A percentile compares a stretch with the other conserved stretches of the same genome.
phyloP scores from a whole-genome alignment of 2,797 vertebrate species.

The Phrynocephalus forsythii region DNA sequence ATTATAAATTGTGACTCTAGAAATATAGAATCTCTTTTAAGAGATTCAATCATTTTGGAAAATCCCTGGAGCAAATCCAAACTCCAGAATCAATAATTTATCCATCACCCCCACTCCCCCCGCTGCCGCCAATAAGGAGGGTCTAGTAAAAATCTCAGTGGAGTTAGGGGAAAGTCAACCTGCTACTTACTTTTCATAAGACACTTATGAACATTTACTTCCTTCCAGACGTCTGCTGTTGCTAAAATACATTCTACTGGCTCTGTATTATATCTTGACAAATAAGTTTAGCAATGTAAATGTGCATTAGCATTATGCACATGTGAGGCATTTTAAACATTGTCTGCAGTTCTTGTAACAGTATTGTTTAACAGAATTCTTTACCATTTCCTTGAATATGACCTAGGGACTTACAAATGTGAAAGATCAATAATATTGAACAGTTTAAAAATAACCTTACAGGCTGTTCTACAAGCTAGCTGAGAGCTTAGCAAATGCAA shows the following conservation, averaged over 20 bases:
- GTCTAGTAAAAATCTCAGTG: neutral
- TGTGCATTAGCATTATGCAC: neutral
- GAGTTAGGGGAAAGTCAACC: neutral
- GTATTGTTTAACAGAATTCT: neutral
- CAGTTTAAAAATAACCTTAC: slow-evolving; percentile 36
- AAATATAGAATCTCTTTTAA: neutral
- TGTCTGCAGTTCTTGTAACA: slow-evolving; percentile 34
- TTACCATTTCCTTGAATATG: slow-evolving; percentile 24
- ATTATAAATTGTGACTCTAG: too few relatives aligned
- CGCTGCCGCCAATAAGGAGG: neutral
- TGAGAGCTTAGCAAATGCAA: neutral
- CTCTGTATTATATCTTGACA: neutral
- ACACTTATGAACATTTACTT: slow-evolving; percentile 1
- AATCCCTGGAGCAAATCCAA: neutral
- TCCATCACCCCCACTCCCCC: neutral
- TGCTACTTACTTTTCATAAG: neutral
- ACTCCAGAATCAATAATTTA: neutral
- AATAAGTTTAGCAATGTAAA: slow-evolving; percentile 10
- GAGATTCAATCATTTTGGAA: neutral
- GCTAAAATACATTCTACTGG: neutral
- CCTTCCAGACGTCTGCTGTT: neutral
- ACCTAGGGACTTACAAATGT: slow-evolving; percentile 12
- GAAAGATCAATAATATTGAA: slow-evolving; percentile 23
- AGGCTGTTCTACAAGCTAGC: slow-evolving; percentile 4
- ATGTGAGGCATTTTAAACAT: neutral